phyloP scores from a whole-genome alignment of 2,888 invertebrate genomes.

The Tortrix viridana region DNA sequence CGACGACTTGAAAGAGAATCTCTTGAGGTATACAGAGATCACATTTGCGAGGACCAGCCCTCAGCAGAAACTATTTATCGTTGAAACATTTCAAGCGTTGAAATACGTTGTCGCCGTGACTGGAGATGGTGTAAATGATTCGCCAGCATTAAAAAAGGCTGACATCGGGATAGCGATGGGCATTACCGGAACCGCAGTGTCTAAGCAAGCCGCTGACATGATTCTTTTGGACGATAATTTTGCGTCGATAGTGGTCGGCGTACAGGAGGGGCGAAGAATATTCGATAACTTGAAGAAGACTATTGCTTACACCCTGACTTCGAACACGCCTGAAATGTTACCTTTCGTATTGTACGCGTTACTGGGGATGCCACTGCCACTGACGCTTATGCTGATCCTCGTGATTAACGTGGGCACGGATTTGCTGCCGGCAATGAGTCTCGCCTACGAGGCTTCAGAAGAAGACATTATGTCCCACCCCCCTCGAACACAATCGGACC shows the following conservation, averaged over 20 bases:
- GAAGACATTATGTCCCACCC: slow-evolving; percentile 88
- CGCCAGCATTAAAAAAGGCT: slow-evolving; percentile 93
- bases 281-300: slow-evolving; percentile 95
- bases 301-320: slow-evolving; percentile 92
- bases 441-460: slow-evolving; percentile 91
- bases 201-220: slow-evolving; percentile 96
- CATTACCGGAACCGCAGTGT: slow-evolving; percentile 90
- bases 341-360: slow-evolving; percentile 91
- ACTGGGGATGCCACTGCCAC: slow-evolving; percentile 89
- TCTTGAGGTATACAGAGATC: slow-evolving; percentile 86
- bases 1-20: slow-evolving; percentile 82
- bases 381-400: slow-evolving; percentile 83
- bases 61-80: slow-evolving; percentile 87
- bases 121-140: slow-evolving; percentile 95
- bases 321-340: slow-evolving; percentile 93
- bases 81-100: slow-evolving; percentile 91
- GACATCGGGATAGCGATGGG: slow-evolving; percentile 94
- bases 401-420: slow-evolving; percentile 93
- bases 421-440: slow-evolving; percentile 90
- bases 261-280: slow-evolving; percentile 92
- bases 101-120: slow-evolving; percentile 94
- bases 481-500: slow-evolving; percentile 82
- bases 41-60: slow-evolving; percentile 90
- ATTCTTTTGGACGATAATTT: slow-evolving; percentile 95
- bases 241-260: slow-evolving; percentile 93